These are phyloP conservation scores for Unio pictorum DNA, from an alignment of 2,888 invertebrate genomes.

Conservation along the genomic window DNA sequence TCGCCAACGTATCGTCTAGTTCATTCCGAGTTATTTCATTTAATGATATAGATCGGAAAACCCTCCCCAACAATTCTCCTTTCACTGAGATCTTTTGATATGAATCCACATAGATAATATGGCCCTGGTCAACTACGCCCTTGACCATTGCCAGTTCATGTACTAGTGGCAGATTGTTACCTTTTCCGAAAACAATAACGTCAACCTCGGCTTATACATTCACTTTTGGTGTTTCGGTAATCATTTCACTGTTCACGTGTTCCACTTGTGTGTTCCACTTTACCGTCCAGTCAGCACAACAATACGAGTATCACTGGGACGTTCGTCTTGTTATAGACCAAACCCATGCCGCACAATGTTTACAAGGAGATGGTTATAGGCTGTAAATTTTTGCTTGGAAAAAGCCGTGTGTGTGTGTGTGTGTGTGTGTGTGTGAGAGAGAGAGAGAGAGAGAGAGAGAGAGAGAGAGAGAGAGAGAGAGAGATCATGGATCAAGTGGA, in stretches of 20 bases:
- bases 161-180: no score
- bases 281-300: slow-evolving; percentile 31
- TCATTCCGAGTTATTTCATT: no score
- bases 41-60: no score
- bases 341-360: slow-evolving; percentile 29
- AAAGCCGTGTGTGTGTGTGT: slow-evolving; percentile 10
- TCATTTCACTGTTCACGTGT: slow-evolving; percentile 10
- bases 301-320: slow-evolving; percentile 17
- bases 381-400: slow-evolving; percentile 22
- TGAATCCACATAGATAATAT: no score
- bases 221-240: slow-evolving; percentile 18
- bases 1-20: no score
- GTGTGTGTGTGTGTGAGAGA: no score
- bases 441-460: slow-evolving; percentile 6
- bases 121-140: no score
- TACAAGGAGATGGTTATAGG: slow-evolving; percentile 25
- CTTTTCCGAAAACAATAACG: slow-evolving; percentile 19
- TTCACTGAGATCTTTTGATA: no score
- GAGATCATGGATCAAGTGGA: slow-evolving; percentile 5
- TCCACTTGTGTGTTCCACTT: slow-evolving; percentile 11
- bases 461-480: no score
- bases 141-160: no score
- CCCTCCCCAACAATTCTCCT: no score
- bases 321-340: slow-evolving; percentile 22
- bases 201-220: slow-evolving; percentile 14